phyloP scores from a whole-genome alignment of 2,113 vertebrate genomes.

The Periophthalmus modestus region DNA sequence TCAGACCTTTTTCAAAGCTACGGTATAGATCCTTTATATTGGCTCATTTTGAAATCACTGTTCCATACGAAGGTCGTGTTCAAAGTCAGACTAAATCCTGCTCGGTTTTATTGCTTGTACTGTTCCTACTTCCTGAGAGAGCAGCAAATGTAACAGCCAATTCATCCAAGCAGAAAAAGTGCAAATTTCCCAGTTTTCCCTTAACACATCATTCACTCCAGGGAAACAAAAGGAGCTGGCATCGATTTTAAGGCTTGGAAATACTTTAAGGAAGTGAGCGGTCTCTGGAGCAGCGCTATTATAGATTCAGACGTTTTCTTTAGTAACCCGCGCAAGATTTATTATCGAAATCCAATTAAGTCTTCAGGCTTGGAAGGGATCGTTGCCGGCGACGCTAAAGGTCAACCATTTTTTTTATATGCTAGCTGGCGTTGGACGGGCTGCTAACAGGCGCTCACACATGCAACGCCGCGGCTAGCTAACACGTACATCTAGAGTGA shows the following conservation, averaged over 20 bases:
- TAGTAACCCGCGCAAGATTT: constrained; percentile 53
- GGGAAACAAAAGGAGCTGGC: constrained; percentile 23
- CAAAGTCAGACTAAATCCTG: not conserved
- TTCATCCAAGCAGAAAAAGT: constrained; percentile 25
- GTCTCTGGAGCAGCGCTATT: constrained; percentile 52
- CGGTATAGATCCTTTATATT: too few species aligned
- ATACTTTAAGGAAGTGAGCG: constrained; percentile 32
- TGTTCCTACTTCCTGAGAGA: constrained; percentile 24
- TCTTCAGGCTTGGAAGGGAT: constrained; percentile 45
- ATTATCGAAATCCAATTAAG: constrained; percentile 70
- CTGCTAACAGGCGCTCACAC: constrained; percentile 20
- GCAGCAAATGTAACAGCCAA: constrained; percentile 17
- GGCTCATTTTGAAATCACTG: too few species aligned
- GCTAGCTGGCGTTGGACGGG: constrained; percentile 1
- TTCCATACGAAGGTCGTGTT: too few species aligned
- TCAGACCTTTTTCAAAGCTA: too few species aligned
- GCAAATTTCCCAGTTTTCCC: not conserved
- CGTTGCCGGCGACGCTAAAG: constrained; percentile 50
- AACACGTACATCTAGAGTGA: constrained; percentile 2
- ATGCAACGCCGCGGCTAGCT: constrained; percentile 11
- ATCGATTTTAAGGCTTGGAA: constrained; percentile 23
- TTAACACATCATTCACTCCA: constrained; percentile 2
- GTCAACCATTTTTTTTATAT: constrained; percentile 56
- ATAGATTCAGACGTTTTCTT: constrained; percentile 38
- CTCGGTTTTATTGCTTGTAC: constrained; percentile 3